Evolutionary conservation across 1,140 invertebrate species (phyloP).

Genomic region (Ruditapes philippinarum): DNA sequence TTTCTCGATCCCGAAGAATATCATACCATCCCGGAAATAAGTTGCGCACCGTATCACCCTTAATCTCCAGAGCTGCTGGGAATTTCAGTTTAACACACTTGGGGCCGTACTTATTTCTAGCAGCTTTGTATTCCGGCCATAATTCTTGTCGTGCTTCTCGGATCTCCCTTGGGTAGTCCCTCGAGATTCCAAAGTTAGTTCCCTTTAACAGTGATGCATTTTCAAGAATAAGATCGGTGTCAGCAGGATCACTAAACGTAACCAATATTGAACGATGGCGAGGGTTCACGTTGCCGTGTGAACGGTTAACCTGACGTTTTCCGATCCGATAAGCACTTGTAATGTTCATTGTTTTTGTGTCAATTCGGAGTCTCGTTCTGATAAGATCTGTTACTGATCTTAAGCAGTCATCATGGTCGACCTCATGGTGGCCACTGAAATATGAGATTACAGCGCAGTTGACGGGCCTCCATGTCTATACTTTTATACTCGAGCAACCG

Average conservation of each 20-base stretch:
- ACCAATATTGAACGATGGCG: neutral
- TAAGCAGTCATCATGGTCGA: neutral
- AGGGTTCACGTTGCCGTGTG: neutral
- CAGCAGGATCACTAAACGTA: neutral
- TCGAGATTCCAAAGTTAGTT: neutral
- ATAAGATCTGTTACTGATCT: neutral
- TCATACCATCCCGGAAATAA: neutral
- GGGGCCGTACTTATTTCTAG: neutral
- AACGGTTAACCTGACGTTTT: neutral
- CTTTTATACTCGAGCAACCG: conserved; percentile 2
- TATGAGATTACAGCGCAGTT: neutral
- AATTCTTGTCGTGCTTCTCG: neutral
- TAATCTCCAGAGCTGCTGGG: neutral
- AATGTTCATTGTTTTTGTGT: neutral
- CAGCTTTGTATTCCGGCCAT: conserved; percentile 12
- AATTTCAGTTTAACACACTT: neutral
- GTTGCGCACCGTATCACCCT: neutral
- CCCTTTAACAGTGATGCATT: neutral
- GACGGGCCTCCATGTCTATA: neutral
- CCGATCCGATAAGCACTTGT: neutral
- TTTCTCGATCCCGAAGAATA: neutral
- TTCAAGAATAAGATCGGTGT: neutral
- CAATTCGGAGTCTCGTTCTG: neutral
- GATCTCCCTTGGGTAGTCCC: conserved; percentile 13
- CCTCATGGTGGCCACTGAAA: neutral